Percentiles rank a stretch among this genome's conserved stretches.
Conservation (phyloP, 23 tunicate species). For the Trididemnum miniatum region DNA sequence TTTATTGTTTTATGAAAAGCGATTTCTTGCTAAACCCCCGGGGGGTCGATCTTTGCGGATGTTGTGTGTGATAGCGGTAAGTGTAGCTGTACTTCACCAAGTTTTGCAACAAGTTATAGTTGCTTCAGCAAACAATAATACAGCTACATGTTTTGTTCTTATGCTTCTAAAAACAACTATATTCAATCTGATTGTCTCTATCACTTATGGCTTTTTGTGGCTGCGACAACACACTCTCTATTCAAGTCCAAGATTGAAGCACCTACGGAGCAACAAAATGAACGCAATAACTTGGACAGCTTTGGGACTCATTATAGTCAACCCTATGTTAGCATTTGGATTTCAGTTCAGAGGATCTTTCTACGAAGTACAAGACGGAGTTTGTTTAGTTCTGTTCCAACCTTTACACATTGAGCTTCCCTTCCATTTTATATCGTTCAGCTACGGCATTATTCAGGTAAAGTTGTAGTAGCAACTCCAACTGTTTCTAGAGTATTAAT, state of each 20-base stretch:
- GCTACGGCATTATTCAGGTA: slow-evolving; percentile 45
- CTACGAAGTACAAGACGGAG: slow-evolving; percentile 8
- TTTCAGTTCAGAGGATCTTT: slow-evolving; percentile 43
- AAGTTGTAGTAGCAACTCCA: too few species aligned
- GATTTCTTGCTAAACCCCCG: slow-evolving; percentile 9
- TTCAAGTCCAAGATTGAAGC: slow-evolving; percentile 15
- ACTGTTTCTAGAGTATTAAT: too few species aligned
- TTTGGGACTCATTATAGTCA: slow-evolving; percentile 3
- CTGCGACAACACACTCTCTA: slow-evolving; percentile 29
- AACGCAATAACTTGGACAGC: slow-evolving; percentile 15
- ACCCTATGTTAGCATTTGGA: slow-evolving; percentile 45
- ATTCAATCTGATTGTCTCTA: slow-evolving; percentile 20
- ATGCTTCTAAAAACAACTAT: slow-evolving; percentile 37
- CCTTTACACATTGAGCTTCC: slow-evolving; percentile 4
- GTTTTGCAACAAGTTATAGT: slow-evolving; percentile 28
- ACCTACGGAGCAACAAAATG: slow-evolving; percentile 23
- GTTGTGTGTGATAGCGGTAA: slow-evolving; percentile 29
- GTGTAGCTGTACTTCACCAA: slow-evolving; percentile 2
- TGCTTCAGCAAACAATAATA: slow-evolving; percentile 4
- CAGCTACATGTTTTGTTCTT: slow-evolving; percentile 7
- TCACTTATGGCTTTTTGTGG: slow-evolving; percentile 44
- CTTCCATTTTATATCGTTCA: slow-evolving; percentile 25
- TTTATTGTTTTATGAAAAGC: slow-evolving; percentile 11
- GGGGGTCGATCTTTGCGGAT: slow-evolving; percentile 8
- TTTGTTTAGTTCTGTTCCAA: slow-evolving; percentile 11